Percentiles rank a stretch among this genome's conserved stretches.
Evolutionary conservation across 2,888 invertebrate genomes (phyloP).

Genomic region (Callyntrura guangdongensis): DNA sequence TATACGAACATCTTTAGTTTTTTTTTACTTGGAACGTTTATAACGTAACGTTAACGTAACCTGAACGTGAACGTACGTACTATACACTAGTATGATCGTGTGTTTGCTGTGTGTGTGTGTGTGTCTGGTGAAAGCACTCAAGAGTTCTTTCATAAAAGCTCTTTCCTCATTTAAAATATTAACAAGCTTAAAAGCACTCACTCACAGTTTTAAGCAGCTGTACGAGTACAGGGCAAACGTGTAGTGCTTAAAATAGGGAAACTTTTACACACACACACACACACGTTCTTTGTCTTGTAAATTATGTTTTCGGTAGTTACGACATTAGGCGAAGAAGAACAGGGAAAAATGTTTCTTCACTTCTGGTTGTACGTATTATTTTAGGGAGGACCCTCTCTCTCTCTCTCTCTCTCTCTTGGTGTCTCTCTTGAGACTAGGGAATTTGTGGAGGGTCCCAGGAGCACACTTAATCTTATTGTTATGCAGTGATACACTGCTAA

Average conservation of each 20-base stretch:
- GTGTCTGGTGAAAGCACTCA: conserved; percentile 3
- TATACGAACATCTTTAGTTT: too few relatives aligned
- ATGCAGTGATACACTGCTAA: neutral
- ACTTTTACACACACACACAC: neutral
- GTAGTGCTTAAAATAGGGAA: too few relatives aligned
- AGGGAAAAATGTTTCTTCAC: neutral
- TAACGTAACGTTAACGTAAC: too few relatives aligned
- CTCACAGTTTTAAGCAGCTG: neutral
- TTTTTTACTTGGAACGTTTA: neutral
- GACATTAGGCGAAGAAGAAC: neutral
- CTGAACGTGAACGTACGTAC: too few relatives aligned
- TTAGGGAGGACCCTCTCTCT: neutral
- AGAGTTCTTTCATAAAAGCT: neutral
- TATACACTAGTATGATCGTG: too few relatives aligned
- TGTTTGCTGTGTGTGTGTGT: neutral
- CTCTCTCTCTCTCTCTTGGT: too few relatives aligned
- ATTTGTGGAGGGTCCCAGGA: neutral
- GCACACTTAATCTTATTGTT: conserved; percentile 41
- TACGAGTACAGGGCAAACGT: too few relatives aligned
- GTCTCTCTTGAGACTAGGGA: too few relatives aligned
- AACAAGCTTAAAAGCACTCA: neutral
- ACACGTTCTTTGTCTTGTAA: neutral
- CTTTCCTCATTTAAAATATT: conserved; percentile 1
- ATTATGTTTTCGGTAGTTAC: neutral
- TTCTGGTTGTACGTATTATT: neutral